These are phyloP conservation scores for Ictalurus punctatus DNA, from an alignment of 2,113 vertebrate species.

Conservation along the genomic window DNA sequence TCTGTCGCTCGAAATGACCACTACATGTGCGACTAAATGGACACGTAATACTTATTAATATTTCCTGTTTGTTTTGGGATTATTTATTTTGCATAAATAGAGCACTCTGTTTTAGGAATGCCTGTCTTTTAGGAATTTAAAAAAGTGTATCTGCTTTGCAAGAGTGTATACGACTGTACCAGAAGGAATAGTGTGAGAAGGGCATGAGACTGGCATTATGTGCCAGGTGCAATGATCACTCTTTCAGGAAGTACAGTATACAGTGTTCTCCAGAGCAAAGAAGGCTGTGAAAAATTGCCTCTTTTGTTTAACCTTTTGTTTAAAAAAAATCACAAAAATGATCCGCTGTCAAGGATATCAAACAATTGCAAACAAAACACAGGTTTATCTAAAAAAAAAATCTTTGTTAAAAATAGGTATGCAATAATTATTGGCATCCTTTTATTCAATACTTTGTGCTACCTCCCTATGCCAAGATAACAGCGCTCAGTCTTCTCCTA, in stretches of 20 bases:
- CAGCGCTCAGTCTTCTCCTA: too few species aligned
- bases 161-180: conserved; percentile 29
- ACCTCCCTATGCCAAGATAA: too few species aligned
- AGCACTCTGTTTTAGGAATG: conserved; percentile 61
- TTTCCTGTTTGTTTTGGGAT: conserved; percentile 45
- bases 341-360: too few species aligned
- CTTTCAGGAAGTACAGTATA: conserved; percentile 49
- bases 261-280: too few species aligned
- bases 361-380: too few species aligned
- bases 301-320: too few species aligned
- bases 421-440: too few species aligned
- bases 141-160: conserved; percentile 47
- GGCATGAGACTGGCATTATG: conserved; percentile 12
- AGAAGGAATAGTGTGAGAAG: conserved; percentile 15
- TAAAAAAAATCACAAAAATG: too few species aligned
- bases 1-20: conserved; percentile 40
- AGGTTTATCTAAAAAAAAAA: too few species aligned
- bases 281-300: too few species aligned
- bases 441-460: too few species aligned
- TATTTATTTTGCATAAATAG: conserved; percentile 59
- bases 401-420: too few species aligned
- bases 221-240: conserved; percentile 32
- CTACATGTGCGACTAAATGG: conserved; percentile 45
- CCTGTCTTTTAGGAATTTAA: conserved; percentile 54
- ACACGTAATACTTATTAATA: conserved; percentile 44